phyloP scores from a whole-genome alignment of 2,113 vertebrate species.

The Emydocephalus ijimae region DNA sequence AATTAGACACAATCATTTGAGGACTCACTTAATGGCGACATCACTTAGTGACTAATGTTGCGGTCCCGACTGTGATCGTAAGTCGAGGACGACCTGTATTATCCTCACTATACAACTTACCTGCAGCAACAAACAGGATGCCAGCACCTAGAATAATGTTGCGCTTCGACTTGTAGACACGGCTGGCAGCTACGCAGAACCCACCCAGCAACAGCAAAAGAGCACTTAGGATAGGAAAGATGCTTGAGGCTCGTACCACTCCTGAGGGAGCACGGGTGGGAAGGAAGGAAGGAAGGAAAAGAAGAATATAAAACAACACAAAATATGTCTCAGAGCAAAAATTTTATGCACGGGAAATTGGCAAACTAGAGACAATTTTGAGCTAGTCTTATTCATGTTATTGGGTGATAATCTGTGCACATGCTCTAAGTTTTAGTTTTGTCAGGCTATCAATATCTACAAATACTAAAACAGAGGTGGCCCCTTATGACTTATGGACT shows the following conservation, averaged over 20 bases:
- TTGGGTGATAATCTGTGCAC: not conserved
- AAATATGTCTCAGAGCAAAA: fast-evolving
- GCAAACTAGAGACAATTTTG: not conserved
- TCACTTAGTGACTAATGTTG: not conserved
- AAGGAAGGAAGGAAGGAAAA: not conserved
- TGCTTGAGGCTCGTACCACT: conserved; percentile 91
- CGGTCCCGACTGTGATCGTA: not conserved
- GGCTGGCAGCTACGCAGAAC: conserved; percentile 88
- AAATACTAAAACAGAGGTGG: not conserved
- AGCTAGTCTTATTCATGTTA: not conserved
- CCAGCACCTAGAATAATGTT: conserved; percentile 93
- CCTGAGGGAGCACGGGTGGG: conserved; percentile 61
- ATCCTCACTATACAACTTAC: conserved; percentile 61
- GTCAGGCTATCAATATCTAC: not conserved
- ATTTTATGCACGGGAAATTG: not conserved
- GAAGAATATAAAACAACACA: fast-evolving
- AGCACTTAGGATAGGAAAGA: conserved; percentile 94
- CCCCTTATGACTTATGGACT: too few species aligned
- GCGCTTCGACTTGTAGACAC: conserved; percentile 89
- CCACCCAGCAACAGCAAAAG: conserved; percentile 91
- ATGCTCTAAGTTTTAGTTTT: not conserved
- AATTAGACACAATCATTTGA: not conserved
- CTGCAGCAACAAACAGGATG: conserved; percentile 92
- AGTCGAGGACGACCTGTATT: not conserved
- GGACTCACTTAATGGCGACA: not conserved